Base-by-base conservation (phyloP, 2,113 vertebrate genomes). In the Octodon degus region DNA sequence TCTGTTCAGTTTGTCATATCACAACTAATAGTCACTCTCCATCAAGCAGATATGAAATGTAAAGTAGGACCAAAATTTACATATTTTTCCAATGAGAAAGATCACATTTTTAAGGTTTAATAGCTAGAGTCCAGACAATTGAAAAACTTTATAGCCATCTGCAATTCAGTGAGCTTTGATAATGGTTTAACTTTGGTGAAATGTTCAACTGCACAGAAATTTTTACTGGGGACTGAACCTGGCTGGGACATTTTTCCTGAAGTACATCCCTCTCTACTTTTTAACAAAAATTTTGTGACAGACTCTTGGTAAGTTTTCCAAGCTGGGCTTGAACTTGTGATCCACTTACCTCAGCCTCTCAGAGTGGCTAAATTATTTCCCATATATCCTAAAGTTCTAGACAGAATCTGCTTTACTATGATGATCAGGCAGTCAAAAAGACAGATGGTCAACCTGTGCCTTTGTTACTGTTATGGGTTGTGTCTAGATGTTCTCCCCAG, bases 31-130 rank as follows among this genome's bases (percentile, higher is more conserved):
- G 43, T 30, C 74, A 76, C 40, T 5, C 25, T 40, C 6, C 5
- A 68, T 27, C 2, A 9, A 47, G 40, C 5, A 89, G 32, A 20
- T 90, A 76, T 89, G 22, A 93, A 93, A 53, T 83, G 37, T 47
- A 96, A 94, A 95, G 2, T 40, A 77, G 10, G 9, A 47, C 25
- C 16, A 89, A 88, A 80, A 80, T 43, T 20, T 22, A 47, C 7
- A 40, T 68, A 85, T 34, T 55, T 10, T 76, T 86, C 13, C 11
- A 83, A 3, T 89, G 70, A 72, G 85, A 87, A 96, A 80, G 72
- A 30, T 92, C 40, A 72, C 17, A 72, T 96, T 90, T 89, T 81
- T 93, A 65, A 93, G 27, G 27, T 85, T 5, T 43, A 90, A 53
- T 13, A 68, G 32, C 24, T 83, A 32, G 13, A 89, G 94, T 86